phyloP scores from a whole-genome alignment of 1,140 invertebrate genomes.

The Lepidostoma basale region DNA sequence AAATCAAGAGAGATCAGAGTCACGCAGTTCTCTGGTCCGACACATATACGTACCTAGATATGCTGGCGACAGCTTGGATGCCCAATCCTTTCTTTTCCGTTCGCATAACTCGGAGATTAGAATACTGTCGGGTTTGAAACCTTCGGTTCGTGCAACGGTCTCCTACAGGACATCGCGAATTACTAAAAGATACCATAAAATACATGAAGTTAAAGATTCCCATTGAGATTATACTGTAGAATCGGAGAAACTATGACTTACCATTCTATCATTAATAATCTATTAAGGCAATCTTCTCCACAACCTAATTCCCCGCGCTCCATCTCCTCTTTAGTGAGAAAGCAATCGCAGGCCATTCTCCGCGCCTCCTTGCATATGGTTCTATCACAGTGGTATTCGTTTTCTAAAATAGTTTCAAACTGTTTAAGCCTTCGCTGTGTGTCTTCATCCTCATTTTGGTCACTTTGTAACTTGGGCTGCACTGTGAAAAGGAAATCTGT shows the following conservation, averaged over 20 bases:
- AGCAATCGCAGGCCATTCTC: constrained; percentile 95
- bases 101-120: constrained; percentile 84
- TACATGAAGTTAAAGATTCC: too few relatives aligned
- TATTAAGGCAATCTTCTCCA: constrained; percentile 95
- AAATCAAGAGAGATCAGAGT: too few relatives aligned
- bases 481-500: constrained; percentile 29
- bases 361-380: constrained; percentile 86
- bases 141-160: constrained; percentile 92
- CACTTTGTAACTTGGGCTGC: constrained; percentile 35
- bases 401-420: constrained; percentile 83
- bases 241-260: constrained; percentile 54
- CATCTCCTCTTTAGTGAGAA: constrained; percentile 86
- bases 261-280: constrained; percentile 98
- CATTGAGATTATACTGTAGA: neutral
- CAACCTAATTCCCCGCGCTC: constrained; percentile 84
- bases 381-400: constrained; percentile 81
- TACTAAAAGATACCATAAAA: constrained; percentile 64
- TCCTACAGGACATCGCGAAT: constrained; percentile 83
- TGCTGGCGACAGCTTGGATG: constrained; percentile 77
- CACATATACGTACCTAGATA: constrained; percentile 73
- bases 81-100: constrained; percentile 95
- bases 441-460: constrained; percentile 60
- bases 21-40: too few relatives aligned
- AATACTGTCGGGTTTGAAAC: constrained; percentile 89
- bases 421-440: constrained; percentile 76